Base-by-base conservation (phyloP, 2,888 invertebrate species). In the Monochamus alternatus region DNA sequence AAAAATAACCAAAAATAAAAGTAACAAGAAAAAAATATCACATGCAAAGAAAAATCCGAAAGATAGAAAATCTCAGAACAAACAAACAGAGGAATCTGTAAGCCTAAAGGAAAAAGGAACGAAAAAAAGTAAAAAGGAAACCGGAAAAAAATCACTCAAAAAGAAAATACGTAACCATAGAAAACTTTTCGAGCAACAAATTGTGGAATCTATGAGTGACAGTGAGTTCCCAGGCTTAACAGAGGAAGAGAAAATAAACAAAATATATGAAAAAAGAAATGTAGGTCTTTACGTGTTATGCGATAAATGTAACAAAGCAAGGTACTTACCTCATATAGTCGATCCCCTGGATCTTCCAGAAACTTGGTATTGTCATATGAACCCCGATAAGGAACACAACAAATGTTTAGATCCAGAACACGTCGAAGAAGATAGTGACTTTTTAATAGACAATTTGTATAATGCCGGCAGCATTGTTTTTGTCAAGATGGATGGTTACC, bases 401-500 rank as follows among this genome's bases (percentile, higher is more conserved):
- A 88, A 87, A 62, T 94, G 94, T 83, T 87, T 89, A 0, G 86
- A 87, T 22, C 89, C 91, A 0, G 91, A 93, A 85, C 85, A 87
- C 0, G 87, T 90, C 38, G 86, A 88, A 12, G 79, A 89, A 2
- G 86, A 86, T 3, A 90, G 92, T 78, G 89, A 90, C 60, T 91
- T 91, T 74, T 85, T 92, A 44, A 92, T 94, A 43, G 90, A 92
- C 79, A 92, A 91, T 81, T 86, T 89, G 75, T 94, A 91, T 82
- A 90, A 92, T 3, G 91, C 92, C 4, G 94, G 94, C 0, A 93
- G 93, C 22, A 81, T 94, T 55, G 94, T 94, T 0, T 92, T 93
- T 92, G 94, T 92, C 0, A 90, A 89, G 52, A 80, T 92, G 78
- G 81, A 87, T 0, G 92, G 92, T 32, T 93, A 90, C 89, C 93